Evolutionary conservation across 2,113 vertebrate species (phyloP).

Genomic region (Pipa parva): DNA sequence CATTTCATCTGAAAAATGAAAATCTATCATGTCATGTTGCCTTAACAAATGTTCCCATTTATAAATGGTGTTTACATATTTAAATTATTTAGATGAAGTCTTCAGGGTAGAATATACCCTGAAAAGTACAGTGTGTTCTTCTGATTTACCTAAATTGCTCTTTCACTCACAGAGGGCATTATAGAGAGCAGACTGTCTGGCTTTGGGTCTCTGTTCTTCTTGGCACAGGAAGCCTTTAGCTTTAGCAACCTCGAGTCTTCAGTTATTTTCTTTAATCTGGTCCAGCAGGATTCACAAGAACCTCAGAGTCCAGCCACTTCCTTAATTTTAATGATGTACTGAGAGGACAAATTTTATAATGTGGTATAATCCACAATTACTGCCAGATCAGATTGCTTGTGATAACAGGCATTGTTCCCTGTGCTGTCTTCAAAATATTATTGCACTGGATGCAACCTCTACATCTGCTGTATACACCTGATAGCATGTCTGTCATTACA

Average conservation of each 20-base stretch:
- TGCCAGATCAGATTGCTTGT: not conserved
- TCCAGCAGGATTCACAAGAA: constrained; percentile 51
- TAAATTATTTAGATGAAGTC: constrained; percentile 13
- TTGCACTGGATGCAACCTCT: too few relatives aligned
- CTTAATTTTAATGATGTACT: not conserved
- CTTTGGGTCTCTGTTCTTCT: constrained; percentile 45
- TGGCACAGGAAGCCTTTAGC: constrained; percentile 47
- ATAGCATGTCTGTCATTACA: too few relatives aligned
- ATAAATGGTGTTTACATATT: constrained; percentile 12
- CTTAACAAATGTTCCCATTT: not conserved
- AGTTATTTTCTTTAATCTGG: constrained; percentile 58
- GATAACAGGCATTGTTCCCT: too few relatives aligned
- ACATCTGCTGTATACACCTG: too few relatives aligned
- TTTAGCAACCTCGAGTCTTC: constrained; percentile 47
- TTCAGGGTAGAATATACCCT: not conserved
- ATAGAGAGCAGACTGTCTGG: constrained; percentile 5
- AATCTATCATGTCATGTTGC: constrained; percentile 1
- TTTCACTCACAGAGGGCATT: not conserved
- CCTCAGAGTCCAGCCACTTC: constrained; percentile 47
- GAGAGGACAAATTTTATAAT: not conserved
- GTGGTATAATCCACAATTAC: not conserved
- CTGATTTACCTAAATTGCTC: constrained; percentile 8
- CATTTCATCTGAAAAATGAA: not conserved
- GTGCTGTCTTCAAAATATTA: too few relatives aligned
- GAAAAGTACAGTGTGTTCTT: constrained; percentile 8